These are phyloP conservation scores for Elgaria multicarinata DNA, from an alignment of 2,113 vertebrate species.

Conservation along the genomic window DNA sequence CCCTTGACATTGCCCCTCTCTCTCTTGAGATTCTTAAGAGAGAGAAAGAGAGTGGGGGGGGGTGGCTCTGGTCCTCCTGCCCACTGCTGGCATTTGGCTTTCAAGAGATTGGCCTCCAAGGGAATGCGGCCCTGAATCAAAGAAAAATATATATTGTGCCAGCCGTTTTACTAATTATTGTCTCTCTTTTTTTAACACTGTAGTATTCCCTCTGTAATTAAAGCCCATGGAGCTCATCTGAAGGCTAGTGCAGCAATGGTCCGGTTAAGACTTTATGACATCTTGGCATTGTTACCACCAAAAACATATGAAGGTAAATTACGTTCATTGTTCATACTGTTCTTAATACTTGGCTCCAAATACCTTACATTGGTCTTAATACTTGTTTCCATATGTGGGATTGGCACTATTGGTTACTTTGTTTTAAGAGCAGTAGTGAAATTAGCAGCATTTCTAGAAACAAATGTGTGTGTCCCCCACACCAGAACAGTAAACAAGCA, in stretches of 20 bases:
- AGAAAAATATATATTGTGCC: no score
- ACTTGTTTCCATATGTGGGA: background rate
- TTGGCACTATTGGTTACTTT: background rate
- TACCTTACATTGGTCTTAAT: background rate
- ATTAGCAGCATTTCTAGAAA: background rate
- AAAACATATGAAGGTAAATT: constrained; percentile 97
- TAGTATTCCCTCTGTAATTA: constrained; percentile 96
- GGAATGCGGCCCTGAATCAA: no score
- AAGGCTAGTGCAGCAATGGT: constrained; percentile 99
- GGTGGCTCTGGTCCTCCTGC: no score
- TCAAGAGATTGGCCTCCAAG: no score
- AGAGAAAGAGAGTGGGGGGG: no score
- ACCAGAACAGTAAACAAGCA: background rate
- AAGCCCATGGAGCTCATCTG: constrained; percentile 95
- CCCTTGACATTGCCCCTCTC: no score
- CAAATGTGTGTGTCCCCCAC: background rate
- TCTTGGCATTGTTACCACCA: constrained; percentile 95
- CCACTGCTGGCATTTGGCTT: no score
- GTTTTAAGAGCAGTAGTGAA: background rate
- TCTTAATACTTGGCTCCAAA: background rate
- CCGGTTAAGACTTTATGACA: constrained; percentile 95
- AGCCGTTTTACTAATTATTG: background rate
- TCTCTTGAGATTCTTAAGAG: no score
- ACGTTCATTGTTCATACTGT: background rate
- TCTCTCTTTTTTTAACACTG: background rate